Conservation (phyloP, 2,888 invertebrate genomes). For the Andricus curvator region DNA sequence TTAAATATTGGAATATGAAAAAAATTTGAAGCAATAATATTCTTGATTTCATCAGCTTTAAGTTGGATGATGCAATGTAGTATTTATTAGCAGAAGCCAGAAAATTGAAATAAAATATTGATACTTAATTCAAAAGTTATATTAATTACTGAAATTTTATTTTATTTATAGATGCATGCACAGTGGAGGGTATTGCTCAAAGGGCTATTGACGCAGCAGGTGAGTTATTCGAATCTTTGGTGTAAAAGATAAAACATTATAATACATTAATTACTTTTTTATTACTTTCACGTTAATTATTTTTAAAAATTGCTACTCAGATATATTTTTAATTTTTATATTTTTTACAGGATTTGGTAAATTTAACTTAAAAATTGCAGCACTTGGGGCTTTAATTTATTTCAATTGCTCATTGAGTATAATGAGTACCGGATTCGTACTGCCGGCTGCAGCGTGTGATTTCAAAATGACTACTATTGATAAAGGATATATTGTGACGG, state of each 20-base stretch:
- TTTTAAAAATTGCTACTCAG: neutral
- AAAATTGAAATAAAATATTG: neutral
- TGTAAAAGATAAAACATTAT: neutral
- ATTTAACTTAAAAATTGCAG: constrained; percentile 88
- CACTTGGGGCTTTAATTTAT: constrained; percentile 89
- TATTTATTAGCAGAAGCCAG: neutral
- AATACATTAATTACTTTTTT: too few species aligned
- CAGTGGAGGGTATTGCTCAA: neutral
- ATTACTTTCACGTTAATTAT: too few species aligned
- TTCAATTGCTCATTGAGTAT: constrained; percentile 91
- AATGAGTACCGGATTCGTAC: constrained; percentile 89
- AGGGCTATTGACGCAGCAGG: neutral
- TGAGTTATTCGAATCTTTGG: neutral
- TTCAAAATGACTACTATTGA: constrained; percentile 88
- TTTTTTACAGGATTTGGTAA: constrained; percentile 86
- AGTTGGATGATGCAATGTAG: neutral
- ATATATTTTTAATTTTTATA: neutral
- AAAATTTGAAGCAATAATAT: neutral
- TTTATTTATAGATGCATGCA: neutral
- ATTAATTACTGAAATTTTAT: neutral
- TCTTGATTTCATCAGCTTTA: neutral
- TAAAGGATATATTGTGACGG: constrained; percentile 88
- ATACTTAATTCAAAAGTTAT: neutral
- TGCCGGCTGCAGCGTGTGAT: constrained; percentile 91
- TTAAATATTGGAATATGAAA: neutral